Percentiles rank a stretch among this genome's conserved stretches.
phyloP scores from a whole-genome alignment of 1,140 invertebrate species.

The Tetragnatha versicolor region DNA sequence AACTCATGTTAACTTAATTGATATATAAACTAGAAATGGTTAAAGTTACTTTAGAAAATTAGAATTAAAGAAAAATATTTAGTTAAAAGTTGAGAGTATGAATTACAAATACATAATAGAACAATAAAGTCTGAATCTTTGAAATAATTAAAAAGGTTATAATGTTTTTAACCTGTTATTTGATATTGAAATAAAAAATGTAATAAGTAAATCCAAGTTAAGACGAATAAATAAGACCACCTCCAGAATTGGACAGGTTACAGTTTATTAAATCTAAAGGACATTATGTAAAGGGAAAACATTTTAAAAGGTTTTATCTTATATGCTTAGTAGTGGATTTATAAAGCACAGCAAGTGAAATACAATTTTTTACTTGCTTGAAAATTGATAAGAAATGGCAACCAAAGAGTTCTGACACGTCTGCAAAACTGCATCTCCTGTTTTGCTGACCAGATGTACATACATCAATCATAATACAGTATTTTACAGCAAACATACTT shows the following conservation, averaged over 20 bases:
- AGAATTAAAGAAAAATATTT: too few relatives aligned
- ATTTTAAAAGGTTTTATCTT: conserved; percentile 46
- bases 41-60: too few relatives aligned
- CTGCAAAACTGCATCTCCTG: conserved; percentile 38
- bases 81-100: too few relatives aligned
- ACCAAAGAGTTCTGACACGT: conserved; percentile 25
- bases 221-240: neutral
- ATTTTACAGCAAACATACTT: conserved; percentile 32
- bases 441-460: conserved; percentile 42
- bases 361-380: conserved; percentile 36
- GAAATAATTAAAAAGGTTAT: too few relatives aligned
- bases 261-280: conserved; percentile 54
- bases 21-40: too few relatives aligned
- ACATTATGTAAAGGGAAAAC: conserved; percentile 48
- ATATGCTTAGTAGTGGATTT: conserved; percentile 48
- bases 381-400: conserved; percentile 40
- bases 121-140: too few relatives aligned
- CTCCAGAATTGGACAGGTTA: conserved; percentile 48
- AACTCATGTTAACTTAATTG: too few relatives aligned
- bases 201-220: too few relatives aligned
- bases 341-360: conserved; percentile 54
- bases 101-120: too few relatives aligned
- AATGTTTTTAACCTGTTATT: too few relatives aligned
- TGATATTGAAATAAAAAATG: too few relatives aligned
- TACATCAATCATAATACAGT: conserved; percentile 38